phyloP scores from a whole-genome alignment of 2,113 vertebrate species.

The Channa argus region DNA sequence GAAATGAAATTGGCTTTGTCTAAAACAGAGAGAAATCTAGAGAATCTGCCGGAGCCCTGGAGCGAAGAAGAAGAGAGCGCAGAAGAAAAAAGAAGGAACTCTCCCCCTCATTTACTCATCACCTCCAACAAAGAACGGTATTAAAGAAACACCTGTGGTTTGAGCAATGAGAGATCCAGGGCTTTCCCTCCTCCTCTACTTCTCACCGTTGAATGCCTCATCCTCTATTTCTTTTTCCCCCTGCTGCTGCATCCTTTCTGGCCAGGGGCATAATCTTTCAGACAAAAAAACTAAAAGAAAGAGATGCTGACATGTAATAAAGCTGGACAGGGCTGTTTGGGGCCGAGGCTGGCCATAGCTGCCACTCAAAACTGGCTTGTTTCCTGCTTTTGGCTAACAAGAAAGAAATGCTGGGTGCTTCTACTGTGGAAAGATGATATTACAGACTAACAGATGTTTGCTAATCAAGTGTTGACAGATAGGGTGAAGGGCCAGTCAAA shows the following conservation, averaged over 20 bases:
- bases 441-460: conserved; percentile 67
- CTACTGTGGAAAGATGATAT: conserved; percentile 57
- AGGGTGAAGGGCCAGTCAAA: conserved; percentile 43
- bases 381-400: conserved; percentile 31
- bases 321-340: conserved; percentile 57
- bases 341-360: conserved; percentile 38
- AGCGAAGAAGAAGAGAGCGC: conserved; percentile 29
- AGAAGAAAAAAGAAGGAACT: conserved; percentile 4
- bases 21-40: conserved; percentile 67
- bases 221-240: conserved; percentile 31
- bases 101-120: conserved; percentile 64
- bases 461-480: conserved; percentile 76
- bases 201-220: conserved; percentile 41
- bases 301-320: conserved; percentile 81
- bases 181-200: conserved; percentile 42
- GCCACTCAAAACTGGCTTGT: conserved; percentile 30
- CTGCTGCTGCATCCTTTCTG: conserved; percentile 58
- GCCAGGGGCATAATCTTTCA: conserved; percentile 79
- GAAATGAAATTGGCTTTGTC: conserved; percentile 75
- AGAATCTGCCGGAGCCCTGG: conserved; percentile 49
- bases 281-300: conserved; percentile 67
- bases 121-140: conserved; percentile 74
- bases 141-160: conserved; percentile 85
- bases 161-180: conserved; percentile 74
- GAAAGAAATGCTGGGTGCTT: conserved; percentile 38